Percentiles rank a stretch among this genome's conserved stretches.
Evolutionary conservation across 2,113 vertebrate genomes (phyloP).

Genomic region (Bubalus kerabau): DNA sequence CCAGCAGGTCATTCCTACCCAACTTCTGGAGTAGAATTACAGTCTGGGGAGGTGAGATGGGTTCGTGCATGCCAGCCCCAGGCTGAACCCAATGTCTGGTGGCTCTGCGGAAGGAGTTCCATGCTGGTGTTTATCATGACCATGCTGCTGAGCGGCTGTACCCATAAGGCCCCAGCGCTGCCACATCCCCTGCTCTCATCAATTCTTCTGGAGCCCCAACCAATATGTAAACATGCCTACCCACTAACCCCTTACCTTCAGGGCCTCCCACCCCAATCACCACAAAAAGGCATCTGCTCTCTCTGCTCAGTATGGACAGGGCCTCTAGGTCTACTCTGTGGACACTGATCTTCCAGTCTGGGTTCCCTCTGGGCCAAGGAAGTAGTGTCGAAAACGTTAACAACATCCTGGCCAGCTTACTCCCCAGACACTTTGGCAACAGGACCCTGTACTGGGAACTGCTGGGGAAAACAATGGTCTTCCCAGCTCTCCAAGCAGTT

Average conservation of each 20-base stretch:
- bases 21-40: neutral
- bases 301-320: neutral
- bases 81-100: neutral
- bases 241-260: neutral
- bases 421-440: neutral
- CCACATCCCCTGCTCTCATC: conserved; percentile 82
- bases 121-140: conserved; percentile 82
- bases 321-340: neutral
- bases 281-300: neutral
- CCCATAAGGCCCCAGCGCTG: conserved; percentile 84
- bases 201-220: conserved; percentile 74
- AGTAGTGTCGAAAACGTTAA: neutral
- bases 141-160: conserved; percentile 83
- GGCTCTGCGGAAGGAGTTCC: conserved; percentile 72
- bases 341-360: neutral
- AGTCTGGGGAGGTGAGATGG: neutral
- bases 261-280: neutral
- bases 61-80: neutral
- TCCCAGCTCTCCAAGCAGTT: neutral
- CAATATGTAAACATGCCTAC: conserved; percentile 77
- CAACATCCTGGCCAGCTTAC: neutral
- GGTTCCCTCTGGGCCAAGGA: neutral
- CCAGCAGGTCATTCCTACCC: neutral
- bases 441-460: neutral
- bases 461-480: neutral